Base-by-base conservation (phyloP, 2,888 invertebrate species). In the Baccha elongata region DNA sequence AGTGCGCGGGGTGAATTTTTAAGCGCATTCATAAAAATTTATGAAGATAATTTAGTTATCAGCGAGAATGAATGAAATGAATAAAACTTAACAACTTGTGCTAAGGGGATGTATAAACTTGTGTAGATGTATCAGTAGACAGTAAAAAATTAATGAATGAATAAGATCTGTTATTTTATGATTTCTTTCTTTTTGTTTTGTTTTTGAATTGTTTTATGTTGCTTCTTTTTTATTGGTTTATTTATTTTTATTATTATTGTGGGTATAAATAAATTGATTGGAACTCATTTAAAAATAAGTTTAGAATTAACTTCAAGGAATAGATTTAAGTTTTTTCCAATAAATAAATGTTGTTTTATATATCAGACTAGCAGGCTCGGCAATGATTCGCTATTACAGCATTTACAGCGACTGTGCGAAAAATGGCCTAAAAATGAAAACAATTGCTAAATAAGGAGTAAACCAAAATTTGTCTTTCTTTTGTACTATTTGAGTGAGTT, bases 21-120 rank as follows among this genome's bases (percentile, higher is more conserved):
- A 84, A 84, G 79, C 79, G 84, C 74, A 74, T 84, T 74, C 84
- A 84, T 84, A 79, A 74, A 79, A 84, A 74, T 74, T 84, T 84
- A 84, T 79, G 83, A 37, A 68, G 67, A 83, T 83, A 78, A 83
- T 83, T 83, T 68, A 83, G 83, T 83, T 83, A 83, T 83, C 78
- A 83, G 72, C 68, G 44, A 71, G 73, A 72, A 68, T 67, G 78
- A 72, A 78, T 78, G 68, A 76, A 83, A 83, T 73, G 83, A 83
- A 83, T 83, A 68, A 83, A 83, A 83, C 72, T 78, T 83, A 78
- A 83, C 62, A 73, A 78, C 83, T n/a, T 64, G 44, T 72, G 64
- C 23, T 6, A 21, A 64, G 67, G 50, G 50, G 65, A 67, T 72
- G 40, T 48, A 32, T 60, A n/a, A 53, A n/a, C n/a, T 21, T 67